Evolutionary conservation across 2,113 vertebrate species (phyloP), one percentile per base, ranked within the genome.

Genomic region (Melierax canorus): DNA sequence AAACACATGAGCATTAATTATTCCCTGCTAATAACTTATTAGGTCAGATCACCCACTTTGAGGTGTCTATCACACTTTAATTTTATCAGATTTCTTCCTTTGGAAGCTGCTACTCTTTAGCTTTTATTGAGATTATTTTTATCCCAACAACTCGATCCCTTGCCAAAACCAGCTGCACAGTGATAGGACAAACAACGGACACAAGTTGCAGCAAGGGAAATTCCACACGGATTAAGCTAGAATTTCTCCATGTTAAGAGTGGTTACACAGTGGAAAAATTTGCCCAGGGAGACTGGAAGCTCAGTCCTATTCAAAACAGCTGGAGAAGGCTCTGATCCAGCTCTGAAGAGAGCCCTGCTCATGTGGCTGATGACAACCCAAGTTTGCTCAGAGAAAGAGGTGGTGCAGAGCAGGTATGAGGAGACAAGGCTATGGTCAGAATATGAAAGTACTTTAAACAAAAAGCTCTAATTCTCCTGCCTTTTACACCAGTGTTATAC

Each of bases 1-100:
- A 99, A 98, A 98, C 99, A 97, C 92, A 99, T 98, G 98, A 98
- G 98, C 98, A 98, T 95, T 99, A 98, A 99, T 98, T 98, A 98
- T 97, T 97, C 97, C 98, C 98, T 98, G 98, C 98, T 98, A 99
- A 98, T 99, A 99, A 99, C 97, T 98, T 98, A 98, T 97, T 97
- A 98, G 98, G 95, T 97, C 97, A 97, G 97, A 97, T 98, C 97
- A 97, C 96, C 97, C 95, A 96, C 96, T 98, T 98, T 96, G 97
- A 95, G 97, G 91, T 96, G 90, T 97, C 97, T 97, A 84, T 97
- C 96, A 96, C 91, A 92, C 84, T 96, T 98, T 91, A 97, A 97
- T 97, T 98, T 96, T 89, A 97, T 96, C 90, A 69, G 87, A 95
- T 97, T 88, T 97, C 92, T 96, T 95, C 85, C 82, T 93, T 72